Conservation (phyloP, 2,113 vertebrate genomes). For the Psophia crepitans region DNA sequence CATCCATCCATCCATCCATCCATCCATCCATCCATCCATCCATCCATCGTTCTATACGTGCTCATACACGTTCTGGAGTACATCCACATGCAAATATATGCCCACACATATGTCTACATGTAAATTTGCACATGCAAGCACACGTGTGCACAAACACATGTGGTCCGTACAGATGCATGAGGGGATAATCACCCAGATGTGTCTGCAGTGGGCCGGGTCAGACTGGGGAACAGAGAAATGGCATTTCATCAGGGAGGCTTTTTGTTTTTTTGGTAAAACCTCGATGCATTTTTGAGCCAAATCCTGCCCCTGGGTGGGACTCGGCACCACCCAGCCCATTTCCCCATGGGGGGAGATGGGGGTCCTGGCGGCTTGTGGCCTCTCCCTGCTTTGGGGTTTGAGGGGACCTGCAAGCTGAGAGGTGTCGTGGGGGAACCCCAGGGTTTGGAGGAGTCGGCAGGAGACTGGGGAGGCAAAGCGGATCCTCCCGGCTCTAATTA, state of each 20-base stretch:
- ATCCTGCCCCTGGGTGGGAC: not conserved
- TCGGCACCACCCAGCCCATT: not conserved
- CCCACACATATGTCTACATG: fast-evolving
- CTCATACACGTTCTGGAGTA: not conserved
- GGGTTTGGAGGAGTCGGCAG: not conserved
- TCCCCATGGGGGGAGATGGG: no score
- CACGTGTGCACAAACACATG: fast-evolving
- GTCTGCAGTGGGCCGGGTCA: not conserved
- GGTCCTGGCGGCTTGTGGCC: not conserved
- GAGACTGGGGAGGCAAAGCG: not conserved
- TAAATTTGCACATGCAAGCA: not conserved
- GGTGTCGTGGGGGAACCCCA: not conserved
- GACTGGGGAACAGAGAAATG: fast-evolving
- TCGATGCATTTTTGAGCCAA: not conserved
- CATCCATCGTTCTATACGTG: not conserved
- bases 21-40: no score
- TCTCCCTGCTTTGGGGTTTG: not conserved
- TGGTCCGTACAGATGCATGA: fast-evolving
- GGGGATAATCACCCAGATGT: fast-evolving
- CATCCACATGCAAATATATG: fast-evolving
- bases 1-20: not conserved
- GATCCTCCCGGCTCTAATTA: not conserved
- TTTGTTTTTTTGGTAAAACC: not conserved
- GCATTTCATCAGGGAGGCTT: not conserved
- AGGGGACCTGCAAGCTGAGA: not conserved